Conservation (phyloP, 2,797 vertebrate species). For the Triplophysa yarkandensis region DNA sequence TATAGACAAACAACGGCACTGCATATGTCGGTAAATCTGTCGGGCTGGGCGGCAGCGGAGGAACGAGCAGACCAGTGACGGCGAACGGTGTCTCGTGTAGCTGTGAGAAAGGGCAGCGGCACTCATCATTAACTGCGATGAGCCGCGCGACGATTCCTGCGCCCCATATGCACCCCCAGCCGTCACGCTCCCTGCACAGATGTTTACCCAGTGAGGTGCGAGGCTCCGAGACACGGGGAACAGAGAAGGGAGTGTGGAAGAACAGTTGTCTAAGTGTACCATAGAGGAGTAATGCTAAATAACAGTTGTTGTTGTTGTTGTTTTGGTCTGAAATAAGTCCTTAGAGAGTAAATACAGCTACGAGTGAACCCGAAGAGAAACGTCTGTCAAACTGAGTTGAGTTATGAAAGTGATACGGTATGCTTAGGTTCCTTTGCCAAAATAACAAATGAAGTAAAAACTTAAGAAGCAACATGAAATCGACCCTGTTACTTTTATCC, state of each 20-base stretch:
- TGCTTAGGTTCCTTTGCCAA: slow-evolving; percentile 14
- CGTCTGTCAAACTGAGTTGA: slow-evolving; percentile 45
- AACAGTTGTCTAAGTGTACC: slow-evolving; percentile 45
- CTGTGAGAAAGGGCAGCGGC: slow-evolving; percentile 50
- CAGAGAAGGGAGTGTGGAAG: slow-evolving; percentile 8
- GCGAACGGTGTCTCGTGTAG: slow-evolving; percentile 15
- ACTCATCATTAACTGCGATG: slow-evolving; percentile 77
- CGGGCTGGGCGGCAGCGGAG: slow-evolving; percentile 71
- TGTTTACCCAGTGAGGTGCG: slow-evolving; percentile 75
- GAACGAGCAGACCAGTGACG: slow-evolving; percentile 37
- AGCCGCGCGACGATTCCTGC: slow-evolving; percentile 80
- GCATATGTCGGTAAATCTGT: slow-evolving; percentile 87
- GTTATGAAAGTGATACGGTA: slow-evolving; percentile 46
- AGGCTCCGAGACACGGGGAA: slow-evolving; percentile 18
- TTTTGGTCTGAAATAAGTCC: slow-evolving; percentile 10
- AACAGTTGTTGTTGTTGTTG: slow-evolving; percentile 32
- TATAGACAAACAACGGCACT: slow-evolving; percentile 76
- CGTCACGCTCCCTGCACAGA: slow-evolving; percentile 79
- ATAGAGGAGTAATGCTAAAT: slow-evolving; percentile 39
- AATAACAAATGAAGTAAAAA: slow-evolving; percentile 52
- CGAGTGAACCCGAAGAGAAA: slow-evolving; percentile 30
- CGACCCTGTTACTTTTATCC: background rate
- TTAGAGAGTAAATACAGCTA: slow-evolving; percentile 48
- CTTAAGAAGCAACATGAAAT: slow-evolving; percentile 1
- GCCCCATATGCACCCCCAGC: slow-evolving; percentile 79